Evolutionary conservation across 1,140 invertebrate species (phyloP).

Genomic region (Proctacanthus coquilletti): DNA sequence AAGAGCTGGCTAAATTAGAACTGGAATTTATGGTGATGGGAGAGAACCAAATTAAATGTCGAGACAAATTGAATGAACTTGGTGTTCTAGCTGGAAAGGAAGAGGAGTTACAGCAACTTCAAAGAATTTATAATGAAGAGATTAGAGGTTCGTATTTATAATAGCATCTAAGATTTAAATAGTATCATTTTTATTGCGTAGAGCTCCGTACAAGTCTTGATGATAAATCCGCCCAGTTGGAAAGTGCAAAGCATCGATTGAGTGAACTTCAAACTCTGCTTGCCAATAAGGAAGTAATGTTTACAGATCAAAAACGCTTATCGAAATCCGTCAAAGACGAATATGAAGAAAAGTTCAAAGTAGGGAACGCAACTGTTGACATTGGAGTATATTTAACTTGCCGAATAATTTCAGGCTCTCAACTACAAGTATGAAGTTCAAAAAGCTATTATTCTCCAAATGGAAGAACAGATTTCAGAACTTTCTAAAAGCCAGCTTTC

Average conservation of each 20-base stretch:
- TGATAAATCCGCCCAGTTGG: slow-evolving; percentile 29
- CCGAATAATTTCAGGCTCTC: slow-evolving; percentile 32
- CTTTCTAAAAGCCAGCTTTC: slow-evolving; percentile 37
- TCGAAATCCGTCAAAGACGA: slow-evolving; percentile 36
- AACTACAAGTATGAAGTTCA: slow-evolving; percentile 57
- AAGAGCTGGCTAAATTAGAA: slow-evolving; percentile 22
- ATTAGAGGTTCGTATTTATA: no score
- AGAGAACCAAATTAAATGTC: slow-evolving; percentile 34
- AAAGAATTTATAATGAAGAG: slow-evolving; percentile 32
- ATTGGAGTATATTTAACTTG: slow-evolving; percentile 1
- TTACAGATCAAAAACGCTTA: slow-evolving; percentile 34
- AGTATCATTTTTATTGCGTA: slow-evolving; percentile 12
- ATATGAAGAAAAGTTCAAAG: slow-evolving; percentile 35
- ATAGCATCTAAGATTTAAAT: slow-evolving; percentile 1
- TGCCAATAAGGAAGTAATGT: slow-evolving; percentile 31
- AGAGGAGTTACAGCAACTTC: slow-evolving; percentile 28
- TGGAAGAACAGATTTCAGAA: slow-evolving; percentile 51
- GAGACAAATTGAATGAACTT: slow-evolving; percentile 31
- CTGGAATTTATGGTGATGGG: slow-evolving; percentile 27
- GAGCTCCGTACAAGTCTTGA: slow-evolving; percentile 28
- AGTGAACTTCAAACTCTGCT: slow-evolving; percentile 34
- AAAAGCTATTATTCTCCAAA: slow-evolving; percentile 44
- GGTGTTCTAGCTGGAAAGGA: slow-evolving; percentile 24
- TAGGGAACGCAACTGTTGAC: slow-evolving; percentile 12
- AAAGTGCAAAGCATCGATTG: slow-evolving; percentile 33